A percentile compares a stretch with the other conserved stretches of the same genome.
Conservation (phyloP, 2,113 vertebrate genomes). For the Brevimyrus niger region DNA sequence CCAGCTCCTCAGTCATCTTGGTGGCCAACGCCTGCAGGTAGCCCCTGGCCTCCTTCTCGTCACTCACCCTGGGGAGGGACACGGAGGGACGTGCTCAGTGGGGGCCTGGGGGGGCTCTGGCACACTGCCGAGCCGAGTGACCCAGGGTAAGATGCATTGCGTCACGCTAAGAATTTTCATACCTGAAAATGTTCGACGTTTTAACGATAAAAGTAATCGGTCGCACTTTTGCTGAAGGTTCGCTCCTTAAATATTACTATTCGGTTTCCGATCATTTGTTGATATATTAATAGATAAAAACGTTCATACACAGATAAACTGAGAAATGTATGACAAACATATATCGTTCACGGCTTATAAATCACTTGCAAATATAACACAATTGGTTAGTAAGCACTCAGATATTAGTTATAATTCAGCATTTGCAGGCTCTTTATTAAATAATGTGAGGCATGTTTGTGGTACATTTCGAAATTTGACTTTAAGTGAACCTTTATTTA, state of each 20-base stretch:
- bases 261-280: neutral
- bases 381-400: neutral
- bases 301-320: neutral
- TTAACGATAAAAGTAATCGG: neutral
- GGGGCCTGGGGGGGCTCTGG: neutral
- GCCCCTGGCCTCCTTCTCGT: constrained; percentile 95
- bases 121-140: neutral
- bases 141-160: neutral
- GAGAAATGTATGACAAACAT: neutral
- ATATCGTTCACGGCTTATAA: neutral
- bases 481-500: neutral
- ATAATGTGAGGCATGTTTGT: neutral
- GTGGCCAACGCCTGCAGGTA: constrained; percentile 96
- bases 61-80: constrained; percentile 77
- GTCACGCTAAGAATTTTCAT: neutral
- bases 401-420: neutral
- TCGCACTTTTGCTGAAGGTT: neutral
- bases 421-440: neutral
- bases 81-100: neutral
- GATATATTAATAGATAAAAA: neutral
- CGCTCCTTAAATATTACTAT: neutral
- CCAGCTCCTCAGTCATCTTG: constrained; percentile 97
- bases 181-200: neutral
- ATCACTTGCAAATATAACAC: neutral
- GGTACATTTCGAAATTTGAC: neutral